Conservation (phyloP, 2,797 vertebrate genomes). For the Merluccius polli region DNA sequence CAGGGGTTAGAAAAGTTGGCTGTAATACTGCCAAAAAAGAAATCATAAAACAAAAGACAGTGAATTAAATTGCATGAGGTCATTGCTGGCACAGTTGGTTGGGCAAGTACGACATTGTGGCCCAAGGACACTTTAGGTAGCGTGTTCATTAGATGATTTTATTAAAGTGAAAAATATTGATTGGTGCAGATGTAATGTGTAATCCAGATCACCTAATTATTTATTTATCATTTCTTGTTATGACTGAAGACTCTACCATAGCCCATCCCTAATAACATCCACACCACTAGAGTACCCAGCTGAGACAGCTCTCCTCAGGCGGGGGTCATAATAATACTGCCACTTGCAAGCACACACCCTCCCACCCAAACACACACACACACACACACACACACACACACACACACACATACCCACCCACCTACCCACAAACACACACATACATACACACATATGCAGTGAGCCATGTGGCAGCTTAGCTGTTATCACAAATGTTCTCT, state of each 20-base stretch:
- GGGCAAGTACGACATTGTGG: neutral
- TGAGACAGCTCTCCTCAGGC: neutral
- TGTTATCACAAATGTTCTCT: too few species aligned
- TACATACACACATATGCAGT: neutral
- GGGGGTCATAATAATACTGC: neutral
- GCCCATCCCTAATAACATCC: neutral
- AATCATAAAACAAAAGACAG: neutral
- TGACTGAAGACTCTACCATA: too few species aligned
- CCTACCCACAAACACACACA: slow-evolving; percentile 9
- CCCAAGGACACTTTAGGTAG: neutral
- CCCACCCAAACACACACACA: neutral
- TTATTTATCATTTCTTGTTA: too few species aligned
- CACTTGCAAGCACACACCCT: neutral
- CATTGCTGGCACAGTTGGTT: neutral
- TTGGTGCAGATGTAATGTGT: too few species aligned
- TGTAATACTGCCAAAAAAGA: neutral
- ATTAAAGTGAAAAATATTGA: neutral
- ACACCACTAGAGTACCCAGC: neutral
- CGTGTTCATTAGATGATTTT: neutral
- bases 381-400: neutral
- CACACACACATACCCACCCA: neutral
- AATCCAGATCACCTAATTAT: too few species aligned
- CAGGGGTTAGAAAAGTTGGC: neutral
- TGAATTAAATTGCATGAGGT: neutral
- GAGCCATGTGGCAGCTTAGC: too few species aligned